Conservation (phyloP, 2,113 vertebrate genomes). For the Menura novaehollandiae region DNA sequence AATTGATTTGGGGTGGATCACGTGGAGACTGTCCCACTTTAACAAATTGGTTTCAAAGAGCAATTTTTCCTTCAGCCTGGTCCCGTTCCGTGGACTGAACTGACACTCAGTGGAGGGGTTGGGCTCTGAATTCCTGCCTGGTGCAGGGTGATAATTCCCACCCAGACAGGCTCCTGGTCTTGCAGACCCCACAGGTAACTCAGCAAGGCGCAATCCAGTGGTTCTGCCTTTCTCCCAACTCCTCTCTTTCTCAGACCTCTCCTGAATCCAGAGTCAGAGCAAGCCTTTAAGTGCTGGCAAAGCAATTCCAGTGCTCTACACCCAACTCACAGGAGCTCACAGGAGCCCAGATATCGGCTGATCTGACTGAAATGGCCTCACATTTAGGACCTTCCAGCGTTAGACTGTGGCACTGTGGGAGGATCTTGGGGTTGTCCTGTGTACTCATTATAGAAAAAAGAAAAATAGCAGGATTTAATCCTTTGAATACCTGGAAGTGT, state of each 20-base stretch:
- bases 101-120: not conserved
- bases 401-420: accelerated
- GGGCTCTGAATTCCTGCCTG: not conserved
- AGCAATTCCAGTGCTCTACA: not conserved
- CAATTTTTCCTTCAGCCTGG: not conserved
- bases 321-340: not conserved
- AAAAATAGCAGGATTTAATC: not conserved
- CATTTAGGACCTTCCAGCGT: not conserved
- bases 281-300: not conserved
- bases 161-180: not conserved
- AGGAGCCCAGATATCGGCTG: not conserved
- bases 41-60: conserved; percentile 8
- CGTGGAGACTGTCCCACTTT: not conserved
- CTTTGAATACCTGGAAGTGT: not conserved
- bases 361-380: not conserved
- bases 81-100: not conserved
- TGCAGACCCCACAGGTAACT: not conserved
- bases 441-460: not conserved
- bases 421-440: not conserved
- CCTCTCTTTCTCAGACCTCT: not conserved
- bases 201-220: not conserved
- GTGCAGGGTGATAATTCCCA: not conserved
- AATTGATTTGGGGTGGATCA: conserved; percentile 19
- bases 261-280: not conserved
- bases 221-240: not conserved